Conservation (phyloP, 2,113 vertebrate genomes). For the Amazona guildingii region DNA sequence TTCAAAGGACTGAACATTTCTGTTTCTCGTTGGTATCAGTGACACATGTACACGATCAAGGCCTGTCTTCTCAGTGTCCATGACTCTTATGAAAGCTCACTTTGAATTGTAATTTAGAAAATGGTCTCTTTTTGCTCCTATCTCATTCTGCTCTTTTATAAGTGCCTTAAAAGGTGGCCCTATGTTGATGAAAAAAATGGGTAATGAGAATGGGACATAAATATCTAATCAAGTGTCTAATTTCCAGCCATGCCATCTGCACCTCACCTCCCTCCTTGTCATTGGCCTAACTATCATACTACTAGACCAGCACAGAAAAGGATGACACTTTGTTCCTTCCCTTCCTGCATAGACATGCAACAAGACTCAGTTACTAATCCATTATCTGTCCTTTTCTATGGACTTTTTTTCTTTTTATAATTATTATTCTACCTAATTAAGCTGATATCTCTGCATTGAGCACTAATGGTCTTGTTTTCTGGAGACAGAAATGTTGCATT, state of each 20-base stretch:
- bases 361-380: not conserved
- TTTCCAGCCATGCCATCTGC: not conserved
- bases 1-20: not conserved
- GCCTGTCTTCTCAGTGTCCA: not conserved
- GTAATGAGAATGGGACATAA: not conserved
- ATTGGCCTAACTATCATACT: not conserved
- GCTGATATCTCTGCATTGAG: not conserved
- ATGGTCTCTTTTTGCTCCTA: not conserved
- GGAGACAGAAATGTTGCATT: not conserved
- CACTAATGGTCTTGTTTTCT: not conserved
- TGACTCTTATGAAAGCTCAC: not conserved
- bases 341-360: not conserved
- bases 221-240: not conserved
- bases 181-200: not conserved
- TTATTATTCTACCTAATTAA: not conserved
- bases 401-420: not conserved
- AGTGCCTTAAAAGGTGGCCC: not conserved
- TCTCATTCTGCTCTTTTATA: not conserved
- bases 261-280: not conserved
- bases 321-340: not conserved
- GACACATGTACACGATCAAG: not conserved
- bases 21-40: not conserved
- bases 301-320: not conserved
- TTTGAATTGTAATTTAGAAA: not conserved
- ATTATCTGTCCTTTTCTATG: not conserved